A percentile compares a stretch with the other conserved stretches of the same genome.
phyloP scores from a whole-genome alignment of 2,113 vertebrate genomes.

The Nasalis larvatus region DNA sequence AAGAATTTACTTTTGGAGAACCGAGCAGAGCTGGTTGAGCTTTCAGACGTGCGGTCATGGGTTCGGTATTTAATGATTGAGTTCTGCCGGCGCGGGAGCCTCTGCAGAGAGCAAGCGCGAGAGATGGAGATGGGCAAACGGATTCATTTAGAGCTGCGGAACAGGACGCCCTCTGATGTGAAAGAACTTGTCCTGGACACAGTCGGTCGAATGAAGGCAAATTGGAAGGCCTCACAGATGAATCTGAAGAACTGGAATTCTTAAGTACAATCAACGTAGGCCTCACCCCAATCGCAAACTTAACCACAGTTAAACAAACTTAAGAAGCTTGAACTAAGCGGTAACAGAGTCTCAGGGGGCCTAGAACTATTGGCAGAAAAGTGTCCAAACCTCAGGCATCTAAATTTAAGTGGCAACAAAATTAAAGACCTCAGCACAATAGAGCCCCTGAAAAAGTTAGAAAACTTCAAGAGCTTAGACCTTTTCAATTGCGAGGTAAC shows the following conservation, averaged over 20 bases:
- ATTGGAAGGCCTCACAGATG: slow-evolving; percentile 97
- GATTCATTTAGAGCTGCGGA: slow-evolving; percentile 97
- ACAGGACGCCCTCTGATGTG: slow-evolving; percentile 97
- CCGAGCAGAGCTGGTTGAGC: slow-evolving; percentile 93
- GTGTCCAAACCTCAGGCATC: slow-evolving; percentile 98
- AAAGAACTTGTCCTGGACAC: slow-evolving; percentile 98
- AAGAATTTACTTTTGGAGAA: slow-evolving; percentile 70
- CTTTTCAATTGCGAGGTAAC: slow-evolving; percentile 99
- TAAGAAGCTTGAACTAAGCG: slow-evolving; percentile 99
- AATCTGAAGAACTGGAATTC: slow-evolving; percentile 98
- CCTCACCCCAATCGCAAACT: slow-evolving; percentile 94
- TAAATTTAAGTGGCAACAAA: slow-evolving; percentile 99
- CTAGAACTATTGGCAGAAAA: slow-evolving; percentile 98
- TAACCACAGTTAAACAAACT: slow-evolving; percentile 99
- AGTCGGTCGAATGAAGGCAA: slow-evolving; percentile 96
- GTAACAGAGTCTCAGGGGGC: slow-evolving; percentile 99
- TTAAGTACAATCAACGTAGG: slow-evolving; percentile 98
- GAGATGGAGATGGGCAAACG: slow-evolving; percentile 98
- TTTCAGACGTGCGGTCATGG: slow-evolving; percentile 85
- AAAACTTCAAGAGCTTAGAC: slow-evolving; percentile 97
- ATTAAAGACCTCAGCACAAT: slow-evolving; percentile 99
- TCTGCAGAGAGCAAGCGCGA: slow-evolving; percentile 79
- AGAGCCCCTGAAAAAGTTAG: slow-evolving; percentile 98
- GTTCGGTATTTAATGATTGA: slow-evolving; percentile 84
- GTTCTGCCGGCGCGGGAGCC: slow-evolving; percentile 80